Base-by-base conservation (phyloP, 1,140 invertebrate species). In the Drosophila cardini region DNA sequence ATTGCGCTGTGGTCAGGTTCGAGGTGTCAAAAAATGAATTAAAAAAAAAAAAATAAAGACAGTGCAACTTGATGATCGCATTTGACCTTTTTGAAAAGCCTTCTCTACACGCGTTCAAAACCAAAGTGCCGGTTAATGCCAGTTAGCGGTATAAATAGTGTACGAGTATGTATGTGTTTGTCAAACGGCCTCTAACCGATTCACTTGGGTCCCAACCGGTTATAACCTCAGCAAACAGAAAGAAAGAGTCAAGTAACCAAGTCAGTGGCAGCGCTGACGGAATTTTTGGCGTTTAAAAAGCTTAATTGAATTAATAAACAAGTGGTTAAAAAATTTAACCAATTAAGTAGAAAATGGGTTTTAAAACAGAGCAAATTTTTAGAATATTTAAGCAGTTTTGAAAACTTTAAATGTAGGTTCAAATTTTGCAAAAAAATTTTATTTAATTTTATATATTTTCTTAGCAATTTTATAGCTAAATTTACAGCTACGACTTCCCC, bases 201-300 rank as follows among this genome's bases (percentile, higher is more conserved):
- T 80, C 34, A 40, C 67, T 84, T 73, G 34, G 69, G 73, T 68
- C 43, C 42, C 50, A 85, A 63, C 81, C 71, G 69, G 78, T 85
- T 75, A 63, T 46, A 78, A 73, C 69, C 76, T 86, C 56, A 62
- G 40, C 13, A 8, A 30, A 32, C n/a, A 15, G 6, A 8, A 13
- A 10, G 30, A 26, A 36, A 48, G 58, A 53, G 50, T 71, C 68
- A 34, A 64, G 50, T 71, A 64, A 71, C 58, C 48, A 26, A 32
- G 56, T 11, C 69, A 16, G 13, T 30, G 5, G 3, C 4, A 26
- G 21, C 5, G 21, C 21, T 26, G 21, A 26, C 2, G 2, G 21
- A 2, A 26, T 26, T 26, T 26, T 26, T 26, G 21, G 21, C 21
- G 21, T 26, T 26, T 26, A 26, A 26, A 26, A 26, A 26, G 21